Evolutionary conservation across 2,113 vertebrate species (phyloP).

Genomic region (Alligator sinensis): DNA sequence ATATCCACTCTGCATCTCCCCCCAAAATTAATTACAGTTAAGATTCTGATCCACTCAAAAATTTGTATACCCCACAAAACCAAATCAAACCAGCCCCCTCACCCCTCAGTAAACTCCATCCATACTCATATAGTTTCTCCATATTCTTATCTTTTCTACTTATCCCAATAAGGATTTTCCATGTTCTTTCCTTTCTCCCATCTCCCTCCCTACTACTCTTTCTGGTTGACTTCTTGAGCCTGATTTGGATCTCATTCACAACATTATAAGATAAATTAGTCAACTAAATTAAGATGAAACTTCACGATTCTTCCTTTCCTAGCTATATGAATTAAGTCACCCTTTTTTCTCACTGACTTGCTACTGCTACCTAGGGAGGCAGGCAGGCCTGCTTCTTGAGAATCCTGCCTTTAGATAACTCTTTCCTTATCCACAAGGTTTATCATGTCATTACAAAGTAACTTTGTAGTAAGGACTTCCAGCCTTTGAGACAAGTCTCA

Average conservation of each 20-base stretch:
- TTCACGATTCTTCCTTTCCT: background rate
- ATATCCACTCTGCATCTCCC: background rate
- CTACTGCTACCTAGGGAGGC: background rate
- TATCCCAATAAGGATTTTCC: background rate
- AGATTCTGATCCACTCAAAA: background rate
- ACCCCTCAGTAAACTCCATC: background rate
- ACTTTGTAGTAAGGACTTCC: background rate
- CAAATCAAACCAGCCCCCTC: background rate
- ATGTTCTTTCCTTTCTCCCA: background rate
- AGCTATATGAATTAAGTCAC: background rate
- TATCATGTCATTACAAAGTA: background rate
- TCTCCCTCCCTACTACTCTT: background rate
- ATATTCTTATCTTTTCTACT: background rate
- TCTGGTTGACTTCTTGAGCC: background rate
- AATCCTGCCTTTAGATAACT: background rate
- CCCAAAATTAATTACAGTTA: background rate
- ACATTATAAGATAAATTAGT: background rate
- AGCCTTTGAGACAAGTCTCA: background rate
- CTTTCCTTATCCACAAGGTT: background rate
- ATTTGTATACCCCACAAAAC: background rate
- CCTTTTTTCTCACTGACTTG: background rate
- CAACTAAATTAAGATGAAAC: background rate
- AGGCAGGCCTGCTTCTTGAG: background rate
- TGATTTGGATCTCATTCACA: background rate
- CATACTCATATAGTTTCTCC: background rate